phyloP scores from a whole-genome alignment of 2,888 invertebrate genomes.

The Scelioninae gen. 2 region DNA sequence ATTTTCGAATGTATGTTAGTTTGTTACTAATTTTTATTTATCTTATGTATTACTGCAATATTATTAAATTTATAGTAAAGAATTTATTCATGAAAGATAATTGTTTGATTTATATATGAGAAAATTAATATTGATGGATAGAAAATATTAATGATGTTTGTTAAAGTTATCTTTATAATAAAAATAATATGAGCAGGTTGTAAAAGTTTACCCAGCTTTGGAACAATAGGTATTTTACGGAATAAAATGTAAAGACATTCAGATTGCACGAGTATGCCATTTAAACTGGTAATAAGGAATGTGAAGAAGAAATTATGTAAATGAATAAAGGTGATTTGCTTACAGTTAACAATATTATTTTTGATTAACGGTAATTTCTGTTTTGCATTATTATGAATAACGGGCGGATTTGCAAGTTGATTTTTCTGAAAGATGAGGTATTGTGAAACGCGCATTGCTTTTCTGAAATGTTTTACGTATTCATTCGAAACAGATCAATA shows the following conservation, averaged over 20 bases:
- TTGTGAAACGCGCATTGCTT: constrained; percentile 2
- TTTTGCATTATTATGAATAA: constrained; percentile 20
- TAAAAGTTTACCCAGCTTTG: constrained; percentile 35
- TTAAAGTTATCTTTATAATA: constrained; percentile 8
- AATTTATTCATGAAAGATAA: too few species aligned
- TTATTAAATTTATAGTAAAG: too few species aligned
- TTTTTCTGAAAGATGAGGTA: constrained; percentile 10
- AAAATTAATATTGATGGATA: too few species aligned
- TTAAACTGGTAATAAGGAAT: constrained; percentile 44
- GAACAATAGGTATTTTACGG: constrained; percentile 49
- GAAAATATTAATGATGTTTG: not conserved
- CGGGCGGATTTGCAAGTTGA: constrained; percentile 10
- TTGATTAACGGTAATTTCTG: constrained; percentile 33
- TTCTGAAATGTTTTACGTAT: constrained; percentile 4
- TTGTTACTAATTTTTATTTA: too few species aligned
- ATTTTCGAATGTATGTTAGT: too few species aligned
- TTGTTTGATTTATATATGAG: too few species aligned
- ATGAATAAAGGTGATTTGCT: constrained; percentile 48
- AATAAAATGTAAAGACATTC: constrained; percentile 43
- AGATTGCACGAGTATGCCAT: constrained; percentile 56
- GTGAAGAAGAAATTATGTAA: constrained; percentile 50
- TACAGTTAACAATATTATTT: constrained; percentile 33
- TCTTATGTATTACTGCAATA: too few species aligned
- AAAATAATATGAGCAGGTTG: constrained; percentile 2
- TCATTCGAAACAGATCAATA: constrained; percentile 16